These are phyloP conservation scores for Teleiodes luculella DNA, from an alignment of 2,888 invertebrate genomes.

Conservation along the genomic window DNA sequence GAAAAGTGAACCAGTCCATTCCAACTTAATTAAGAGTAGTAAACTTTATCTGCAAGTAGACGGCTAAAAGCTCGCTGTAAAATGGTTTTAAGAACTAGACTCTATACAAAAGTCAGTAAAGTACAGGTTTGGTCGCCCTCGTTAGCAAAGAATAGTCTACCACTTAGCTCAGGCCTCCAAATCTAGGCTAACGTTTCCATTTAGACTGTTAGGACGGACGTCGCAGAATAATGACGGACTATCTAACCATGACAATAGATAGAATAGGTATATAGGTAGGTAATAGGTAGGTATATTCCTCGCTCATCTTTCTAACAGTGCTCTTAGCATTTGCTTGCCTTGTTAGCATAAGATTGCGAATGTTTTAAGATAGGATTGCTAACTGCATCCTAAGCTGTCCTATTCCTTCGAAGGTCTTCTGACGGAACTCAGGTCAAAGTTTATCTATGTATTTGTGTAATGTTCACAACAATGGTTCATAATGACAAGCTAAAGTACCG, in stretches of 20 bases:
- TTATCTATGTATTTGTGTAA: neutral
- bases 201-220: slow-evolving; percentile 1
- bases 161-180: slow-evolving; percentile 4
- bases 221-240: neutral
- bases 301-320: neutral
- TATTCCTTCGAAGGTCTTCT: neutral
- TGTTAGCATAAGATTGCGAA: neutral
- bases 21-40: too few species aligned
- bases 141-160: neutral
- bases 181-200: slow-evolving; percentile 2
- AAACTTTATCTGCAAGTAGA: too few species aligned
- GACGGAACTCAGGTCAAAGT: neutral
- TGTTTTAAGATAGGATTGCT: neutral
- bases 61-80: neutral
- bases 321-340: slow-evolving; percentile 4
- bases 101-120: neutral
- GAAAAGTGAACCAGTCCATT: too few species aligned
- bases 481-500: too few species aligned
- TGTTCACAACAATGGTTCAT: too few species aligned
- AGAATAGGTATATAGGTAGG: too few species aligned
- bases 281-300: neutral
- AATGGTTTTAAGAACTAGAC: neutral
- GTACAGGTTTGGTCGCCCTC: neutral
- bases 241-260: neutral
- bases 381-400: neutral